Evolutionary conservation across 2,113 vertebrate genomes (phyloP).

Genomic region (Cynoglossus semilaevis): DNA sequence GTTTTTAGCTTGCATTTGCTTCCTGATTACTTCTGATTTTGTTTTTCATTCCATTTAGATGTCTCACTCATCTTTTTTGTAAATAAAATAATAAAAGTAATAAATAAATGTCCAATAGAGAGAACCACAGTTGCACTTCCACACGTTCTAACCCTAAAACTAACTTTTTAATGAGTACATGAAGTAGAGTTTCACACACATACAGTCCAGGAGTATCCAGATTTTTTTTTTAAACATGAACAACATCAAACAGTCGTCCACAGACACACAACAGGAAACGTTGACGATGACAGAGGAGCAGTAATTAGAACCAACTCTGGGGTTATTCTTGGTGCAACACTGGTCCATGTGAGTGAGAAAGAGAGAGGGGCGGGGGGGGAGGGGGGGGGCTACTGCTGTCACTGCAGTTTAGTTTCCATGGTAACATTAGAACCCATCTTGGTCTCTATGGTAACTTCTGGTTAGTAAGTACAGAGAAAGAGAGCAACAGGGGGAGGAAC

Average conservation of each 20-base stretch:
- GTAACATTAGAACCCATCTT: conserved; percentile 73
- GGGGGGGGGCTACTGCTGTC: conserved; percentile 50
- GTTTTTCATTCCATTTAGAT: no score
- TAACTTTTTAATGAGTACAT: no score
- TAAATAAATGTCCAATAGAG: no score
- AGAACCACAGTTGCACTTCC: no score
- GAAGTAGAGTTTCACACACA: conserved; percentile 2
- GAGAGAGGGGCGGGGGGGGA: conserved; percentile 15
- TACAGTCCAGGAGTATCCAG: no score
- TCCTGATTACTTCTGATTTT: no score
- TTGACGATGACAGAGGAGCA: conserved; percentile 49
- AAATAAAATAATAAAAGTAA: no score
- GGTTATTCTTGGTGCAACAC: conserved; percentile 79
- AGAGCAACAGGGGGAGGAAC: conserved; percentile 28
- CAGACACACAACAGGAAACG: conserved; percentile 30
- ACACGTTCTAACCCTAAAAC: no score
- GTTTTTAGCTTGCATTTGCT: no score
- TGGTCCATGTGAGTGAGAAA: conserved; percentile 48
- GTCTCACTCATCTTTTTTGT: no score
- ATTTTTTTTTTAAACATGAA: not conserved
- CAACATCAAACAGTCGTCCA: conserved; percentile 5
- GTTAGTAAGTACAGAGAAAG: conserved; percentile 58
- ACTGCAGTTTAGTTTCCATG: conserved; percentile 81
- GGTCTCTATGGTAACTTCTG: conserved; percentile 84
- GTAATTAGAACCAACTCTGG: conserved; percentile 60